These are phyloP conservation scores for Cyprinodon tularosa DNA, from an alignment of 2,113 vertebrate genomes.

Conservation along the genomic window DNA sequence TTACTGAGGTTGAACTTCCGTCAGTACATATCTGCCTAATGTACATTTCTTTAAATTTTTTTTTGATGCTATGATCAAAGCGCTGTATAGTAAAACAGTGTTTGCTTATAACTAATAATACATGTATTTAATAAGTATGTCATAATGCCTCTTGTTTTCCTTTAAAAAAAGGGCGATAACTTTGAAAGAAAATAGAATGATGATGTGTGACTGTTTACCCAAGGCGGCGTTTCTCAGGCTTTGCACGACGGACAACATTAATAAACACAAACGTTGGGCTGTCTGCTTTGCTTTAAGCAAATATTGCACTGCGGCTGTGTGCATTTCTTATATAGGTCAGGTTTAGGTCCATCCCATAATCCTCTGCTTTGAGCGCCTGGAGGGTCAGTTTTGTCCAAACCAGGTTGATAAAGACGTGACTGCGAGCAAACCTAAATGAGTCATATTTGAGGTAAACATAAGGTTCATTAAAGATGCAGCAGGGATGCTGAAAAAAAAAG, in stretches of 20 bases:
- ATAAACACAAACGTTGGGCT: neutral
- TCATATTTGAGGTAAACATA: constrained; percentile 37
- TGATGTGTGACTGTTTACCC: constrained; percentile 15
- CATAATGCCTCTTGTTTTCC: neutral
- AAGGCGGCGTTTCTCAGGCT: constrained; percentile 13
- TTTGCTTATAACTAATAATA: too few species aligned
- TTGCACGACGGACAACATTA: constrained; percentile 6
- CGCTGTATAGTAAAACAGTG: too few species aligned
- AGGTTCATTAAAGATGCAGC: constrained; percentile 43
- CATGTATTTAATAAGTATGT: too few species aligned
- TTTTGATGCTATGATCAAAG: too few species aligned
- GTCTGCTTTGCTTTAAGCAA: constrained; percentile 12
- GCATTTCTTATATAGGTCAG: constrained; percentile 22
- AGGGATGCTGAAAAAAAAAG: constrained; percentile 8
- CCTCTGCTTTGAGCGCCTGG: neutral
- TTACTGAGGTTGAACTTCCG: too few species aligned
- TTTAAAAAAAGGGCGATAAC: neutral
- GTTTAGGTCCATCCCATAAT: constrained; percentile 9
- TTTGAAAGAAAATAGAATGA: neutral
- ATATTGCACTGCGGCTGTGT: constrained; percentile 22
- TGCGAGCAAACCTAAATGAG: constrained; percentile 34
- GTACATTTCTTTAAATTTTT: too few species aligned
- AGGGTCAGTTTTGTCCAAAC: constrained; percentile 17
- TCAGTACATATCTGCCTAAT: too few species aligned
- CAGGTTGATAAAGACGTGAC: constrained; percentile 28